Evolutionary conservation across 2,797 vertebrate species (phyloP).

Genomic region (Manis pentadactyla): DNA sequence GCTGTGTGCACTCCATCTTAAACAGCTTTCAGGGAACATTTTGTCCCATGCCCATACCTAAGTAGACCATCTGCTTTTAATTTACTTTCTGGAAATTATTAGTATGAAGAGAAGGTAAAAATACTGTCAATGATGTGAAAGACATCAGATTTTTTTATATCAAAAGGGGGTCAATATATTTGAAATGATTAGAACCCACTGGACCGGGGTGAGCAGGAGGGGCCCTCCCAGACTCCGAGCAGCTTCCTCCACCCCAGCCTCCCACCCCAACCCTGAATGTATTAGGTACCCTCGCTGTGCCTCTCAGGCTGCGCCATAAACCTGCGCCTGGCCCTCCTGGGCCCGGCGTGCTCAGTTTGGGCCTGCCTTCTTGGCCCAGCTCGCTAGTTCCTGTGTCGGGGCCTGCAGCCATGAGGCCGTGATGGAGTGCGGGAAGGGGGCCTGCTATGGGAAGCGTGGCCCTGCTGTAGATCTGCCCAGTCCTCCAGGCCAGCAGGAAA

Average conservation of each 20-base stretch:
- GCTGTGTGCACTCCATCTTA: neutral
- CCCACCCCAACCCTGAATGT: neutral
- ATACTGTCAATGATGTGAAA: constrained; percentile 9
- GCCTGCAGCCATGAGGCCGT: neutral
- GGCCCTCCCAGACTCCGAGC: no score
- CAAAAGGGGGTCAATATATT: neutral
- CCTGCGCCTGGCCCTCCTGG: neutral
- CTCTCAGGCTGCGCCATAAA: neutral
- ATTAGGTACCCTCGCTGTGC: neutral
- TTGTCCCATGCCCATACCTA: neutral
- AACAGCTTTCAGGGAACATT: neutral
- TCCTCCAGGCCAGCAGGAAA: neutral
- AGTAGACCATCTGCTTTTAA: constrained; percentile 49
- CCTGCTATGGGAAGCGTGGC: neutral
- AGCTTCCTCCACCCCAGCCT: neutral
- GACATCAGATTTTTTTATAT: neutral
- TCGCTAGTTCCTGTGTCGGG: neutral
- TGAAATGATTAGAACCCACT: neutral
- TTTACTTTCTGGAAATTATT: constrained; percentile 61
- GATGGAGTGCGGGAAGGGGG: neutral
- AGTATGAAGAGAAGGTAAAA: constrained; percentile 19
- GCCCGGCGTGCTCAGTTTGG: neutral
- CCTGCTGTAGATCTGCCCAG: neutral
- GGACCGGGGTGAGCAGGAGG: neutral
- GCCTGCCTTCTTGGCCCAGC: neutral